Evolutionary conservation across 2,113 vertebrate genomes (phyloP).

Genomic region (Mormyrus iriodes): DNA sequence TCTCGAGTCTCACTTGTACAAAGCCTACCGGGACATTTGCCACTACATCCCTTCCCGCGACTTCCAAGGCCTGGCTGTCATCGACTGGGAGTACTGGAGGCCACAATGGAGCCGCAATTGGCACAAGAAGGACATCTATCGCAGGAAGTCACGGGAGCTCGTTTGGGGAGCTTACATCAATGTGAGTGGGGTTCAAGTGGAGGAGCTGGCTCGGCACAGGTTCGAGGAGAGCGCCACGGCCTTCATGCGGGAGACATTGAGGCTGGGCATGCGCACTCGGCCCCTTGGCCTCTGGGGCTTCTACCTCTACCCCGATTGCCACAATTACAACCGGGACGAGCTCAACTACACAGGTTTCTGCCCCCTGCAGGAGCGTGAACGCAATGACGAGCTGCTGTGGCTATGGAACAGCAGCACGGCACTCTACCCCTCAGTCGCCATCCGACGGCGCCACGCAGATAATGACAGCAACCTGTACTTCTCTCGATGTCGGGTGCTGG

Average conservation of each 20-base stretch:
- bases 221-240: constrained; percentile 69
- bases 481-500: constrained; percentile 62
- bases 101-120: constrained; percentile 66
- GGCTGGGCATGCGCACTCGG: constrained; percentile 60
- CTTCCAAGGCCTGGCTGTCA: constrained; percentile 66
- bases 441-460: constrained; percentile 59
- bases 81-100: constrained; percentile 70
- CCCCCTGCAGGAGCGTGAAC: constrained; percentile 59
- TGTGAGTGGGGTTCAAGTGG: constrained; percentile 52
- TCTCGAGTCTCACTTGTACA: constrained; percentile 64
- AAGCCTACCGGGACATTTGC: constrained; percentile 59
- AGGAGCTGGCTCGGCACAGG: constrained; percentile 55
- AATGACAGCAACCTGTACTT: constrained; percentile 59
- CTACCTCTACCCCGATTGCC: constrained; percentile 75
- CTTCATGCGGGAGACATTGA: constrained; percentile 72
- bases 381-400: constrained; percentile 72
- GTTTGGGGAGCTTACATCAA: constrained; percentile 54
- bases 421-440: constrained; percentile 61
- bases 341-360: constrained; percentile 66
- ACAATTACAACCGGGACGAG: constrained; percentile 69
- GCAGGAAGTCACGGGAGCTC: constrained; percentile 58
- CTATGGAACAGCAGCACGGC: constrained; percentile 72
- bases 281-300: constrained; percentile 67
- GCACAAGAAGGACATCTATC: constrained; percentile 64
- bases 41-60: constrained; percentile 63